Percentiles rank a stretch among this genome's conserved stretches.
phyloP scores from a whole-genome alignment of 2,888 invertebrate genomes.

The Pachycephus smyrnensis region DNA sequence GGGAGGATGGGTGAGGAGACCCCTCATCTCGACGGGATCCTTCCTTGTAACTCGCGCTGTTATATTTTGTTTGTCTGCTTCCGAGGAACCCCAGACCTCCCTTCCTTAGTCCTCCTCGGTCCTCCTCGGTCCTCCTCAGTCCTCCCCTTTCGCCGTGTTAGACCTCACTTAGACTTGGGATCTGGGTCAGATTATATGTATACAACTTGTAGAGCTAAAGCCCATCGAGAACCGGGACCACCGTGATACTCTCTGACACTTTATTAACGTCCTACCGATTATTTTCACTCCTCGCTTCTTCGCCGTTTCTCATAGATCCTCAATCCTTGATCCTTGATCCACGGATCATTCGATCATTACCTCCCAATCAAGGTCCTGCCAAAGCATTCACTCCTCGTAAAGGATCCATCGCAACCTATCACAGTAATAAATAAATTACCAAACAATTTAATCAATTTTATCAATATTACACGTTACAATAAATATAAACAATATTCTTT shows the following conservation, averaged over 20 bases:
- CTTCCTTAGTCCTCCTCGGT: constrained; percentile 1
- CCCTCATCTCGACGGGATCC: constrained; percentile 51
- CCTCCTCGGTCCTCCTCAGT: constrained; percentile 12
- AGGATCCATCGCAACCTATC: no score
- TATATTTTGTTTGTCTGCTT: constrained; percentile 62
- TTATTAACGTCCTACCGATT: neutral
- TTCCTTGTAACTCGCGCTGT: constrained; percentile 55
- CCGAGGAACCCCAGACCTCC: constrained; percentile 45
- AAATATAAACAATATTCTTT: neutral
- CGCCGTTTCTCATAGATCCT: neutral
- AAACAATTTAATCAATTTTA: neutral
- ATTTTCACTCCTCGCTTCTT: neutral
- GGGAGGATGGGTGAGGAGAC: constrained; percentile 35
- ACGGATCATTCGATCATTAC: neutral
- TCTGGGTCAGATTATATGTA: constrained; percentile 62
- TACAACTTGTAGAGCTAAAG: constrained; percentile 50
- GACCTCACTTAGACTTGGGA: constrained; percentile 57
- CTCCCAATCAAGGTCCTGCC: neutral
- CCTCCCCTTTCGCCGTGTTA: constrained; percentile 31
- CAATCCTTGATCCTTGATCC: no score
- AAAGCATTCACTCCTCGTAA: neutral
- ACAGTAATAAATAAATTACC: neutral
- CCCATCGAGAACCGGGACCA: constrained; percentile 1
- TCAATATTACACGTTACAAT: no score
- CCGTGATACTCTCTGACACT: neutral